Evolutionary conservation across 2,113 vertebrate species (phyloP).

Genomic region (Aepyceros melampus): DNA sequence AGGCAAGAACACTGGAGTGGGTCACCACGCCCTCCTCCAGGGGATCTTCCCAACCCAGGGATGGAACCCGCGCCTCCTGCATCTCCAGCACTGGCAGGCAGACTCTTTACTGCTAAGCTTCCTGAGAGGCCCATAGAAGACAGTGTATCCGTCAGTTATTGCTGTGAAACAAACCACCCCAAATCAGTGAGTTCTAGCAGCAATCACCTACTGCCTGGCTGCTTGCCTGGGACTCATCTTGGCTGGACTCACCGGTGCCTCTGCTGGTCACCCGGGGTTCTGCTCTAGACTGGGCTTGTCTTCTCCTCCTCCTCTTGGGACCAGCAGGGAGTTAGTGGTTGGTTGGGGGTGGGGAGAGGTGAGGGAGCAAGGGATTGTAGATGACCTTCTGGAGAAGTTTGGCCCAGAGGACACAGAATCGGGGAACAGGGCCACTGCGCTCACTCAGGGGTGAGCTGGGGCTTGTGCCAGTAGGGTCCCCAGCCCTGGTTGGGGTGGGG

Average conservation of each 20-base stretch:
- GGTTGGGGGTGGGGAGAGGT: fast-evolving
- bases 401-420: neutral
- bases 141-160: neutral
- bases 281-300: neutral
- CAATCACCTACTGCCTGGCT: fast-evolving
- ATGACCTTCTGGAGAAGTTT: neutral
- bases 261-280: fast-evolving
- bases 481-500: neutral
- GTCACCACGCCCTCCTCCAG: neutral
- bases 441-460: fast-evolving
- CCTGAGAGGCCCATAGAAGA: neutral
- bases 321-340: no score
- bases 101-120: neutral
- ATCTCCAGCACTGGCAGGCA: neutral
- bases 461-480: neutral
- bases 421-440: neutral
- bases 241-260: fast-evolving
- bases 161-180: neutral
- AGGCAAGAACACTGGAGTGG: neutral
- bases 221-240: neutral
- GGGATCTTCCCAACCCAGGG: neutral
- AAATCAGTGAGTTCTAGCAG: no score
- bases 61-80: neutral
- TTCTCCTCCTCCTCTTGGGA: neutral
- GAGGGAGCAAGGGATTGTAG: neutral